These are phyloP conservation scores for Drosophila miranda DNA, from an alignment of 1,140 invertebrate species.

Conservation along the genomic window DNA sequence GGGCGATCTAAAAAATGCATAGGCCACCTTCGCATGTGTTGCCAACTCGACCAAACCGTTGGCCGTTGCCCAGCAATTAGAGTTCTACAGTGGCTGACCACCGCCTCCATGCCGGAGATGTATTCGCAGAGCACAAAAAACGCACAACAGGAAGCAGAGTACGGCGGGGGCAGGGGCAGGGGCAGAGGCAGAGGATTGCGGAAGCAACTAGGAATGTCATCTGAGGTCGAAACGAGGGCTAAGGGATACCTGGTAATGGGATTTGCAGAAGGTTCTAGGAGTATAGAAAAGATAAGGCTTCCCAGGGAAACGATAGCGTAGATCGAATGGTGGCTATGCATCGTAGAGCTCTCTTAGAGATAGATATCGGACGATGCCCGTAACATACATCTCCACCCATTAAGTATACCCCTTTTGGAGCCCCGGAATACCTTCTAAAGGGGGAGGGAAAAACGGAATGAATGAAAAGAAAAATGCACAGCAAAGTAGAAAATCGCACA, in stretches of 20 bases:
- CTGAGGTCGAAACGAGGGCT: no score
- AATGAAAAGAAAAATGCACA: constrained; percentile 58
- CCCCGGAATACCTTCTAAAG: constrained; percentile 2
- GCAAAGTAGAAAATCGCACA: constrained; percentile 72
- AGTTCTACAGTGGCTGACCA: constrained; percentile 66
- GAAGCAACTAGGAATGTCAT: background rate
- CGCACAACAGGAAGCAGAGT: constrained; percentile 27
- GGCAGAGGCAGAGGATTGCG: constrained; percentile 4
- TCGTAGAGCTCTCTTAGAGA: no score
- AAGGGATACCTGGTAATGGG: no score
- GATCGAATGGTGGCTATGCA: no score
- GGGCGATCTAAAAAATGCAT: constrained; percentile 58
- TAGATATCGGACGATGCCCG: no score
- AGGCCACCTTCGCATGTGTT: constrained; percentile 59
- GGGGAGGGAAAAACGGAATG: constrained; percentile 17
- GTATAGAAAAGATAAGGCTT: no score
- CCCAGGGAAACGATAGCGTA: no score
- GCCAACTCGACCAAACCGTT: background rate
- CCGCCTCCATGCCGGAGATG: constrained; percentile 22
- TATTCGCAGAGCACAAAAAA: constrained; percentile 12
- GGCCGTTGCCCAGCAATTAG: constrained; percentile 69
- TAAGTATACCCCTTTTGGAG: background rate
- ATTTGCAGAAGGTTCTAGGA: no score
- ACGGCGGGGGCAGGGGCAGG: background rate
- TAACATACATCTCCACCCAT: background rate